Evolutionary conservation across 2,888 invertebrate species (phyloP).

Genomic region (Laothoe populi): DNA sequence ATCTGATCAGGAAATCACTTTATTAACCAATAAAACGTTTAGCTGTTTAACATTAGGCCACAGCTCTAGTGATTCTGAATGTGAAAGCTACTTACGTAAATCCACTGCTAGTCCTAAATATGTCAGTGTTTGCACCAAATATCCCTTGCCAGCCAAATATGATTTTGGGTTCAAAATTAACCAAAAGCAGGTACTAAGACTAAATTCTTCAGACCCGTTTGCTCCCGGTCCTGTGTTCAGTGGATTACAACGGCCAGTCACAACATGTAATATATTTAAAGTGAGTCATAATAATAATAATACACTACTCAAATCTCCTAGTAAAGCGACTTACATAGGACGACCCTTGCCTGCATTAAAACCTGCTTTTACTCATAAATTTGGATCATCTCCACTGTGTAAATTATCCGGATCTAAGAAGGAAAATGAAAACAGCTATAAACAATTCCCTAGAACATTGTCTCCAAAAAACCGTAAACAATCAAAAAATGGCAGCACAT

Average conservation of each 20-base stretch:
- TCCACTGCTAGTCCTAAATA: constrained; percentile 76
- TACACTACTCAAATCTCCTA: constrained; percentile 70
- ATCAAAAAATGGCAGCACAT: constrained; percentile 54
- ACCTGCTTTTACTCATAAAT: constrained; percentile 77
- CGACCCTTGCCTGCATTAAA: constrained; percentile 70
- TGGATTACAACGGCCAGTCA: constrained; percentile 74
- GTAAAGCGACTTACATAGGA: constrained; percentile 60
- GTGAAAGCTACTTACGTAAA: constrained; percentile 73
- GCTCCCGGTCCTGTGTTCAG: constrained; percentile 82
- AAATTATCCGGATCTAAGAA: constrained; percentile 62
- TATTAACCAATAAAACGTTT: constrained; percentile 82
- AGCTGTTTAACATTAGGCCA: constrained; percentile 84
- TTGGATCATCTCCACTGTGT: constrained; percentile 75
- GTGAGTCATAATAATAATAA: constrained; percentile 77
- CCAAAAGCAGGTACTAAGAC: constrained; percentile 65
- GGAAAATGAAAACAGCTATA: constrained; percentile 60
- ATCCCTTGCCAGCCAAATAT: constrained; percentile 70
- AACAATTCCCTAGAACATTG: constrained; percentile 55
- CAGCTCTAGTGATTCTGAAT: constrained; percentile 82
- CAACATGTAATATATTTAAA: constrained; percentile 78
- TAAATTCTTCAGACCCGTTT: constrained; percentile 75
- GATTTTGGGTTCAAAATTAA: constrained; percentile 71
- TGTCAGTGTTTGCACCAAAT: constrained; percentile 74
- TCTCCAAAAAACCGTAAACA: constrained; percentile 71
- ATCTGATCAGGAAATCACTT: constrained; percentile 85